Base-by-base conservation (phyloP, 2,113 vertebrate genomes). In the Gavialis gangeticus region DNA sequence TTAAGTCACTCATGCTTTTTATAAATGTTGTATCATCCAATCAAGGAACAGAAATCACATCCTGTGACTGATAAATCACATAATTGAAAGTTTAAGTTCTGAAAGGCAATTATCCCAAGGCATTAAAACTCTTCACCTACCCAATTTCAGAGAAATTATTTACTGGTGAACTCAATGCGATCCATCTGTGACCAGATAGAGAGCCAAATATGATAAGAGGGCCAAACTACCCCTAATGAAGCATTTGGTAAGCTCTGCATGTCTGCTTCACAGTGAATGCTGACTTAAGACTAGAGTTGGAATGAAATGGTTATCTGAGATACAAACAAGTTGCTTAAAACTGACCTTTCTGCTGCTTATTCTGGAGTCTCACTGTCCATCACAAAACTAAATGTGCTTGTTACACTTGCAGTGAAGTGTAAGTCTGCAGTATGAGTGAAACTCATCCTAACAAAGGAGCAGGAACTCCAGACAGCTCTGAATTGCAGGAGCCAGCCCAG, bases 131-230 rank as follows among this genome's bases (percentile, higher is more conserved):
- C 0, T 94, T 87, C 64, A 91, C 73, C 57, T 94, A 55, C 57
- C 18, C 12, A 21, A 1, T 78, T 56, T 81, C 79, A 73, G 4
- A 90, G 91, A 84, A 89, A 79, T 55, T 57, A 2, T 54, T 89
- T 93, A 82, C 56, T 73, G 59, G 37, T 87, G 60, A 93, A 85
- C 30, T 27, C 77, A 85, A 76, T 18, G 0, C 46, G 57, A 75
- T 17, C 78, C 46, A 14, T 85, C 84, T 95, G 75, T 86, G 77
- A 71, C 81, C 80, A 92, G 69, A 76, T 82, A n/a, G 75, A 96
- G 57, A 63, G 89, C 85, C 86, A 86, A 87, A 80, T 75, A 66
- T 64, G 60, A 77, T 19, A 96, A 46, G 46, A 46, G 46, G 46
- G 46, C 8, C 46, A 46, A 80, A 85, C 79, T 69, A 75, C 12